phyloP scores from a whole-genome alignment of 1,140 invertebrate genomes.

The Pseudomyrmex pallidus region DNA sequence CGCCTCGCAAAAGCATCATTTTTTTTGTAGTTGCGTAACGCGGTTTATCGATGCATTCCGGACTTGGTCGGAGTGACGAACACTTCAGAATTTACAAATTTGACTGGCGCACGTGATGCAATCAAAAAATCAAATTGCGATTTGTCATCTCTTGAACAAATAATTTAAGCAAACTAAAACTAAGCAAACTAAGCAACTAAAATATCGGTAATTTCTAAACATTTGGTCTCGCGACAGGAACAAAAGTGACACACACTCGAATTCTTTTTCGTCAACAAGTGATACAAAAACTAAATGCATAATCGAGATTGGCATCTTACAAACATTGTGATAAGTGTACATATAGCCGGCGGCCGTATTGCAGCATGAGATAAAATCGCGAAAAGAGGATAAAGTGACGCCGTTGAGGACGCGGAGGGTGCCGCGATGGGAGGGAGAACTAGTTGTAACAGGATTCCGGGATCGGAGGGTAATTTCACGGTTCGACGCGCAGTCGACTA shows the following conservation, averaged over 20 bases:
- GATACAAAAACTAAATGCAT: too few relatives aligned
- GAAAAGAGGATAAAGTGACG: constrained; percentile 16
- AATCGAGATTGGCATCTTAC: too few relatives aligned
- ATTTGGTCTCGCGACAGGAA: not conserved
- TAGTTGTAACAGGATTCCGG: constrained; percentile 64
- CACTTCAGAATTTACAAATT: constrained; percentile 49
- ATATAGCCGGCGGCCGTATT: not conserved
- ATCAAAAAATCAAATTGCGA: constrained; percentile 60
- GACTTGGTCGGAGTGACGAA: constrained; percentile 29
- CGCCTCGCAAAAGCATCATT: constrained; percentile 27
- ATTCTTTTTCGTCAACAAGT: not conserved
- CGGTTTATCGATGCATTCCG: constrained; percentile 52
- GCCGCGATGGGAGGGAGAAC: constrained; percentile 59
- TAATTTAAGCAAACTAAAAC: not conserved
- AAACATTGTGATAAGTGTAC: not conserved
- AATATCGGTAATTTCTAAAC: not conserved
- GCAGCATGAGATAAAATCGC: constrained; percentile 41
- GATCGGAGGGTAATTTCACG: constrained; percentile 69
- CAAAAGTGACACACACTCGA: not conserved
- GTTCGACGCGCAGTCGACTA: constrained; percentile 80
- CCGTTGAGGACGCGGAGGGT: constrained; percentile 35
- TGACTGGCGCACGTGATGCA: constrained; percentile 39
- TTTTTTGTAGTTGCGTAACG: constrained; percentile 6
- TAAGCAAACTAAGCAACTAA: too few relatives aligned
- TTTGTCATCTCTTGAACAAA: constrained; percentile 50